Conservation (phyloP, 2,888 invertebrate genomes). For the Apodemia duryi region DNA sequence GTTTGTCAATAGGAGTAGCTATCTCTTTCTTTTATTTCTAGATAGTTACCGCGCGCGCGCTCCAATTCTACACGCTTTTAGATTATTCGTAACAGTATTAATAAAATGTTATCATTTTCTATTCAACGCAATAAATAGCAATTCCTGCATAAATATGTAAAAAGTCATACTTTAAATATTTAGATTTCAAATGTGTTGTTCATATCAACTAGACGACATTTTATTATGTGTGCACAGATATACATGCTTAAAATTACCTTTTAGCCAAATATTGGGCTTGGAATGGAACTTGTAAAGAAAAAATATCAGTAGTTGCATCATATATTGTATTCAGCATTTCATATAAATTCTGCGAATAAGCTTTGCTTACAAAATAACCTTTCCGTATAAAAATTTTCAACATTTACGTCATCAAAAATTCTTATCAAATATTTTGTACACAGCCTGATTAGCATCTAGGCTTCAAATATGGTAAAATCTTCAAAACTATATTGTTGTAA, state of each 20-base stretch:
- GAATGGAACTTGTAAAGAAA: background rate
- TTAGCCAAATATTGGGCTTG: constrained; percentile 1
- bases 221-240: background rate
- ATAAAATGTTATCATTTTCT: too few species aligned
- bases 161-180: too few species aligned
- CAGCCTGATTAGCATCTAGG: background rate
- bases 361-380: constrained; percentile 13
- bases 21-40: too few species aligned
- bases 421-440: constrained; percentile 12
- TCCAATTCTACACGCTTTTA: too few species aligned
- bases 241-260: constrained; percentile 15
- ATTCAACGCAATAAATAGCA: too few species aligned
- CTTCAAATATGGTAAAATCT: constrained; percentile 2
- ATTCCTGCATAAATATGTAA: too few species aligned
- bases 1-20: too few species aligned
- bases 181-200: too few species aligned
- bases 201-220: background rate
- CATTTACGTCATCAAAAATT: constrained; percentile 12
- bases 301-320: constrained; percentile 12
- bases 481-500: constrained; percentile 9
- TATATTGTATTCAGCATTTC: constrained; percentile 13
- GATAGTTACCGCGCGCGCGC: too few species aligned
- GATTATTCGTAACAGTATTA: too few species aligned
- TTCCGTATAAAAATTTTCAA: constrained; percentile 6
- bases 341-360: constrained; percentile 15